Conservation (phyloP, 2,888 invertebrate genomes). For the Cybosia mesomella region DNA sequence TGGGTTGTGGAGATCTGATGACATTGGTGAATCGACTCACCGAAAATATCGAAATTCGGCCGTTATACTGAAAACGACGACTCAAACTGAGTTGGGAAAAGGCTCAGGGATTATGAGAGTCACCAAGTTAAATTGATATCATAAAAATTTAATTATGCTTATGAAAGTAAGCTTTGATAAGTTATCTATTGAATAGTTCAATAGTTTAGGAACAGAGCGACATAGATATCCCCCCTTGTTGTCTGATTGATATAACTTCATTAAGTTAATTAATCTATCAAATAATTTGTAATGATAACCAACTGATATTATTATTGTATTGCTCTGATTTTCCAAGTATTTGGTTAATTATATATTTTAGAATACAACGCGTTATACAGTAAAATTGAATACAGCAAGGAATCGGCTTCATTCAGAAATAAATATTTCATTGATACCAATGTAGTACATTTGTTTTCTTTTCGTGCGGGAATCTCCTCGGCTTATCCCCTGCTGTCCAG, state of each 20-base stretch:
- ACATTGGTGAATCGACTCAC: too few relatives aligned
- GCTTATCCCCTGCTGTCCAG: too few relatives aligned
- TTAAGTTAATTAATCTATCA: neutral
- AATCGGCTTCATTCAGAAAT: too few relatives aligned
- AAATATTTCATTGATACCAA: too few relatives aligned
- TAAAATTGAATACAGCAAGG: neutral
- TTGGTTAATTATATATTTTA: neutral
- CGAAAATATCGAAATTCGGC: neutral
- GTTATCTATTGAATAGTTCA: neutral
- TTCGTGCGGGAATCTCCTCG: too few relatives aligned
- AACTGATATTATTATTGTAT: neutral
- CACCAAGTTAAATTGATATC: neutral
- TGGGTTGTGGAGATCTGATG: too few relatives aligned
- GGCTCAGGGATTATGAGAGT: too few relatives aligned
- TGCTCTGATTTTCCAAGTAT: neutral
- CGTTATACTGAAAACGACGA: too few relatives aligned
- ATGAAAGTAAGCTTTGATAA: neutral
- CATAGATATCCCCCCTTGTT: neutral
- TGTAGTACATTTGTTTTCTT: too few relatives aligned
- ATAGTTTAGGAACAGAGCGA: neutral
- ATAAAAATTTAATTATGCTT: neutral
- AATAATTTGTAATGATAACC: slow-evolving; percentile 1
- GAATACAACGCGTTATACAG: neutral
- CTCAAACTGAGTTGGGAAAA: too few relatives aligned
- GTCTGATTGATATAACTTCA: neutral